These are phyloP conservation scores for Gymnoscelis rufifasciata DNA, from an alignment of 2,888 invertebrate species.

Conservation along the genomic window DNA sequence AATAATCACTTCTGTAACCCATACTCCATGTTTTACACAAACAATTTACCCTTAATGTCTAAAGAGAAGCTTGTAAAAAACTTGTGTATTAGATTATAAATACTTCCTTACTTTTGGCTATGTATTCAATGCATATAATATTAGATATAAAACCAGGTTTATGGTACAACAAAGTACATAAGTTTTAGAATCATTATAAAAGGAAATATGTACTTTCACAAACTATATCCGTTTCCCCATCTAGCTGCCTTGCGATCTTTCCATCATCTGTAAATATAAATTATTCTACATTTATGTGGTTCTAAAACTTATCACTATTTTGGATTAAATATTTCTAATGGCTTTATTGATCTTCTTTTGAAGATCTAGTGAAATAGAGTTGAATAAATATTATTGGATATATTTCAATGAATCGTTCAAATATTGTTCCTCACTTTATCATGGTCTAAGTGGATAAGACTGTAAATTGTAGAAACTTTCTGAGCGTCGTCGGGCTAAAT, in stretches of 20 bases:
- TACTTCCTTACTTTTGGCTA: too few relatives aligned
- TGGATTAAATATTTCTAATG: conserved; percentile 17
- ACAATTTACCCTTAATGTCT: too few relatives aligned
- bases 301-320: conserved; percentile 8
- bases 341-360: conserved; percentile 21
- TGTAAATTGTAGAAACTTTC: too few relatives aligned
- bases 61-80: too few relatives aligned
- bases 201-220: too few relatives aligned
- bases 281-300: not conserved
- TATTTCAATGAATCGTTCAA: conserved; percentile 7
- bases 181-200: not conserved
- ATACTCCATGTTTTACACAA: too few relatives aligned
- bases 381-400: conserved; percentile 7
- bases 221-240: too few relatives aligned
- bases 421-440: not conserved
- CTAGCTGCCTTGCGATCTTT: not conserved
- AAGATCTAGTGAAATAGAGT: conserved; percentile 14
- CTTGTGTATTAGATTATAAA: too few relatives aligned
- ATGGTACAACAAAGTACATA: not conserved
- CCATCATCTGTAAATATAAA: not conserved
- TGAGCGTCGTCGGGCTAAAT: too few relatives aligned
- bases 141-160: not conserved
- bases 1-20: too few relatives aligned
- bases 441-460: not conserved
- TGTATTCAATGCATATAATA: not conserved